These are phyloP conservation scores for Empidonax alnorum DNA, from an alignment of 2,113 vertebrate species.

Conservation along the genomic window DNA sequence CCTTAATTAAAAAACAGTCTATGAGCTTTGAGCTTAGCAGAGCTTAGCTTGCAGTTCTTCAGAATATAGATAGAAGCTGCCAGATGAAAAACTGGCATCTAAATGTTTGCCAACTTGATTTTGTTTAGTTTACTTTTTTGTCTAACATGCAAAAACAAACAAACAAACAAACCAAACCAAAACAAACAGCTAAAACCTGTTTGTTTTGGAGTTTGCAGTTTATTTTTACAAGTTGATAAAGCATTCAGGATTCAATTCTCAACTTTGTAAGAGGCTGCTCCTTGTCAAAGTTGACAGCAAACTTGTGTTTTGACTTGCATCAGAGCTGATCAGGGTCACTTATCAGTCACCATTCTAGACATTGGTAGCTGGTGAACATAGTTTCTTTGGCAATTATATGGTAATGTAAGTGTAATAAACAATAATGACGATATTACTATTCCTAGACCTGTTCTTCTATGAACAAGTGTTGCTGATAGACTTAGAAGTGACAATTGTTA, in stretches of 20 bases:
- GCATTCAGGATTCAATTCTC: neutral
- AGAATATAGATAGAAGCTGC: neutral
- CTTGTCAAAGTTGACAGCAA: neutral
- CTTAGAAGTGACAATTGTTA: neutral
- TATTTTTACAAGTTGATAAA: slow-evolving; percentile 10
- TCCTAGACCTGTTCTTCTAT: neutral
- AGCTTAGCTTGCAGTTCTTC: slow-evolving; percentile 55
- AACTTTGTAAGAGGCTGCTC: neutral
- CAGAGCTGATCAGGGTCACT: neutral
- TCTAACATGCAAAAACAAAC: neutral
- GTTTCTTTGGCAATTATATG: neutral
- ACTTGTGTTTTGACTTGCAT: neutral
- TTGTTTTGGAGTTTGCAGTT: neutral
- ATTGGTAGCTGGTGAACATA: neutral
- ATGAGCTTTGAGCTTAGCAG: slow-evolving; percentile 25
- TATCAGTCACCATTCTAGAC: neutral
- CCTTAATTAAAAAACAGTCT: slow-evolving; percentile 55
- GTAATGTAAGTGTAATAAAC: neutral
- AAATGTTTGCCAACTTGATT: slow-evolving; percentile 21
- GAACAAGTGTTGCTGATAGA: neutral
- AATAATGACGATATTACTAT: neutral
- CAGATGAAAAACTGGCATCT: slow-evolving; percentile 28
- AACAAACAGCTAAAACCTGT: neutral
- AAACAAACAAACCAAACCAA: neutral
- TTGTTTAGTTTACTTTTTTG: slow-evolving; percentile 31